A percentile compares a stretch with the other conserved stretches of the same genome.
Conservation (phyloP, 2,797 vertebrate genomes). For the Cynodonichthys magdalenae region DNA sequence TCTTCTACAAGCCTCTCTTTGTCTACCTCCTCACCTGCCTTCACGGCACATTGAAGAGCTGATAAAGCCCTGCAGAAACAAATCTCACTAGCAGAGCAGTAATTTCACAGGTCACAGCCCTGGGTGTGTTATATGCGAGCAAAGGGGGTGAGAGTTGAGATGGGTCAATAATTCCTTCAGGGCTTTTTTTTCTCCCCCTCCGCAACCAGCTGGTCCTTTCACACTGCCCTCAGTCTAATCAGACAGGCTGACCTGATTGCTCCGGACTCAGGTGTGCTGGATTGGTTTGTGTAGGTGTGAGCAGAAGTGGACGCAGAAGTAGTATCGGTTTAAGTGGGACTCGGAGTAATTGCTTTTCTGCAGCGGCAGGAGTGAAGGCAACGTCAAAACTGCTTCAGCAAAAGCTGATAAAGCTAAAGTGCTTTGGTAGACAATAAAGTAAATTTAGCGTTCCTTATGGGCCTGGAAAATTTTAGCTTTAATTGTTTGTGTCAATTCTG, state of each 20-base stretch:
- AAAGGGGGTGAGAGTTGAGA: constrained; percentile 69
- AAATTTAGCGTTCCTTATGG: too few relatives aligned
- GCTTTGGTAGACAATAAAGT: not conserved
- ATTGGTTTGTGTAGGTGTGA: constrained; percentile 50
- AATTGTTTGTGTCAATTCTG: too few relatives aligned
- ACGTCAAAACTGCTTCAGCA: not conserved
- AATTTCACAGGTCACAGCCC: constrained; percentile 84
- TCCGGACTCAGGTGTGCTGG: constrained; percentile 68
- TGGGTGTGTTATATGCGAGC: constrained; percentile 52
- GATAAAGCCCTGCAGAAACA: constrained; percentile 77
- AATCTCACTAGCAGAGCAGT: constrained; percentile 70
- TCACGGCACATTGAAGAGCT: constrained; percentile 74
- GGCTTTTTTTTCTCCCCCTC: constrained; percentile 56
- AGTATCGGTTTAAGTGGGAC: constrained; percentile 13
- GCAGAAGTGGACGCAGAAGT: constrained; percentile 24
- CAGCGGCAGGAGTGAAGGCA: constrained; percentile 1
- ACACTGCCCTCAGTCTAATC: constrained; percentile 66
- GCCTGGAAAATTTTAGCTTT: too few relatives aligned
- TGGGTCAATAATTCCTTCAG: constrained; percentile 79
- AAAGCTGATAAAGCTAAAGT: constrained; percentile 9
- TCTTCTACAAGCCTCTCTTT: constrained; percentile 24
- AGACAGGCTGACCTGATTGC: constrained; percentile 63
- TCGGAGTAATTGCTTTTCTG: constrained; percentile 24
- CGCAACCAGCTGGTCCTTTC: constrained; percentile 75
- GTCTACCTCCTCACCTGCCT: constrained; percentile 60